Base-by-base conservation (phyloP, 1,140 invertebrate genomes). In the Pristionchus pacificus region DNA sequence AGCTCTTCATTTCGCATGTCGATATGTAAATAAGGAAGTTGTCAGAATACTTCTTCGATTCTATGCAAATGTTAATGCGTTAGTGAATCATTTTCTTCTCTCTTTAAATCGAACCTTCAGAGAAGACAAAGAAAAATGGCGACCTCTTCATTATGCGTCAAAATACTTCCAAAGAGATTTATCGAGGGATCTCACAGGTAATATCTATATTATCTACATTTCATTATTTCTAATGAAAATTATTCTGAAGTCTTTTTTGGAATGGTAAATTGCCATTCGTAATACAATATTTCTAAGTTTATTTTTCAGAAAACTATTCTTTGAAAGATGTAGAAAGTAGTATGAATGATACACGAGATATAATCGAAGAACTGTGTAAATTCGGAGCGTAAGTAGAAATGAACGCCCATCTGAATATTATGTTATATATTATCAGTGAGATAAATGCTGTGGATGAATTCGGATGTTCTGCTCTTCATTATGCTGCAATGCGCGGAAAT, bases 401-500 rank as follows among this genome's bases (percentile, higher is more conserved):
- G 38, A 49, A 49, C 6, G n/a, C n/a, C n/a, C n/a, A 49, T 49
- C 6, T 49, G 19, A 6, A 49, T 6, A 49, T 49, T 49, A 49
- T 19, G 38, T 6, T 49, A 49, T 10, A 10, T 19, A 49, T 49
- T n/a, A n/a, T 19, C 38, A 49, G 38, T 10, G 38, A 49, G 6
- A 19, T 49, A 6, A 19, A 49, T 49, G 38, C 38, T 49, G 6
- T 19, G 6, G 38, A 49, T 19, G 19, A 10, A 19, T 49, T 10
- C 19, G 38, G 38, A 49, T 49, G 38, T 49, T 10, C 38, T 49
- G 38, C 85, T 1, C 79, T 86, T 10, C 85, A 86, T 71, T 76
- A 85, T 49, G 85, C 85, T 31, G 84, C 85, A 24, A 69, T 84
- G 62, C 76, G 76, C 67, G 85, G 84, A 25, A 84, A 86, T 72